These are phyloP conservation scores for Megaceryle maxima DNA, from an alignment of 2,113 vertebrate species.

Conservation along the genomic window DNA sequence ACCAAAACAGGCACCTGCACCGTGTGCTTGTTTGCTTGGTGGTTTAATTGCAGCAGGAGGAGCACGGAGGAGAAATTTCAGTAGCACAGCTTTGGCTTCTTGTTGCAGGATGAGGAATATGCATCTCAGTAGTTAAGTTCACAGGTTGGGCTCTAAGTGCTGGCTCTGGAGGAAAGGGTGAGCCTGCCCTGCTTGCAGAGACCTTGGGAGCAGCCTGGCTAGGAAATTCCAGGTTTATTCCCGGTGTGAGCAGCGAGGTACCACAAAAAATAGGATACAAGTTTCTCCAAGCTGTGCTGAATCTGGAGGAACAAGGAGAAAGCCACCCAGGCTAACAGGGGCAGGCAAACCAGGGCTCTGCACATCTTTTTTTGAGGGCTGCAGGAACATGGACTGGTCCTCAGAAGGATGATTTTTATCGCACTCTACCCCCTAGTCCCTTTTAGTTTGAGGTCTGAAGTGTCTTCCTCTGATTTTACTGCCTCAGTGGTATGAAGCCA, in stretches of 20 bases:
- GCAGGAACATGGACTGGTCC: rapidly evolving
- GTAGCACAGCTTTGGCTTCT: not conserved
- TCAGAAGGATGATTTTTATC: not conserved
- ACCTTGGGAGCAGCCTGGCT: not conserved
- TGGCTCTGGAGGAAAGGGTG: not conserved
- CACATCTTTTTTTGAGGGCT: not conserved
- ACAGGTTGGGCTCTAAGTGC: rapidly evolving
- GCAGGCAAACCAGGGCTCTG: not conserved
- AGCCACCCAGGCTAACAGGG: not conserved
- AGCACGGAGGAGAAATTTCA: not conserved
- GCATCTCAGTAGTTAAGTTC: rapidly evolving
- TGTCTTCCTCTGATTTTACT: not conserved
- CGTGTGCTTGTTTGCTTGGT: rapidly evolving
- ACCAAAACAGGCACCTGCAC: not conserved
- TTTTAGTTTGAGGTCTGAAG: not conserved
- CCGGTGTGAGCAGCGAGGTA: not conserved
- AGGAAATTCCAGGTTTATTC: not conserved
- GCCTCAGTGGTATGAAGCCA: not conserved
- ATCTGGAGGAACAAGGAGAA: not conserved
- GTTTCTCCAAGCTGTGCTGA: not conserved
- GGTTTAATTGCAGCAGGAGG: not conserved
- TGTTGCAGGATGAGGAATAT: rapidly evolving
- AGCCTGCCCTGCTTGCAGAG: not conserved
- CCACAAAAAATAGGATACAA: not conserved
- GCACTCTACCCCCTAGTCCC: too few relatives aligned